phyloP scores from a whole-genome alignment of 2,888 invertebrate genomes.

The Drosophila merina region DNA sequence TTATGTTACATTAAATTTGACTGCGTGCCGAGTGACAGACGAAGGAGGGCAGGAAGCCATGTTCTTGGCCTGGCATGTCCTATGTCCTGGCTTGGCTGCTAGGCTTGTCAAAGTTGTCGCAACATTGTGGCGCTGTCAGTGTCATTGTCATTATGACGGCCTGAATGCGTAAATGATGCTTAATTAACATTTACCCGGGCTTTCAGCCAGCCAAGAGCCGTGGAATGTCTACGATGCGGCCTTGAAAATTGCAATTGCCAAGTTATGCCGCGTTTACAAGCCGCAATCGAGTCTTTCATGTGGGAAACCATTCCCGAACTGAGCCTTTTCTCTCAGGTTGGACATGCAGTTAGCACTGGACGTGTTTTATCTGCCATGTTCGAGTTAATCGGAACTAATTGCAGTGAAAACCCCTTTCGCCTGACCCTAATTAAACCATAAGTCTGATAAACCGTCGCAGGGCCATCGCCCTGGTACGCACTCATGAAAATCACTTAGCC shows the following conservation, averaged over 20 bases:
- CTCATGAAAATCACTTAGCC: slow-evolving; percentile 72
- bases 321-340: too few species aligned
- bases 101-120: slow-evolving; percentile 73
- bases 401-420: slow-evolving; percentile 35
- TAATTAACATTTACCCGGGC: slow-evolving; percentile 72
- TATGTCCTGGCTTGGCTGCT: slow-evolving; percentile 17
- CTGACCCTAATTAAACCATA: slow-evolving; percentile 72
- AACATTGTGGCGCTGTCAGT: slow-evolving; percentile 66
- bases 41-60: neutral
- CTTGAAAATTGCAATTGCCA: slow-evolving; percentile 50
- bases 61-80: slow-evolving; percentile 13
- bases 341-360: slow-evolving; percentile 3
- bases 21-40: slow-evolving; percentile 16
- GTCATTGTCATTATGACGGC: slow-evolving; percentile 71
- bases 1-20: slow-evolving; percentile 47
- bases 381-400: slow-evolving; percentile 36
- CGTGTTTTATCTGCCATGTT: slow-evolving; percentile 12
- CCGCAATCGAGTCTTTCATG: slow-evolving; percentile 24
- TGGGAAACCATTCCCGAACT: too few species aligned
- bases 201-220: slow-evolving; percentile 32
- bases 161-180: slow-evolving; percentile 77
- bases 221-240: slow-evolving; percentile 23
- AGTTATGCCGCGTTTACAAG: slow-evolving; percentile 66
- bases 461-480: slow-evolving; percentile 32
- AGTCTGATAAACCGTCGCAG: slow-evolving; percentile 45